Percentiles rank a stretch among this genome's conserved stretches.
Evolutionary conservation across 2,113 vertebrate genomes (phyloP).

Genomic region (Coreoperca whiteheadi): DNA sequence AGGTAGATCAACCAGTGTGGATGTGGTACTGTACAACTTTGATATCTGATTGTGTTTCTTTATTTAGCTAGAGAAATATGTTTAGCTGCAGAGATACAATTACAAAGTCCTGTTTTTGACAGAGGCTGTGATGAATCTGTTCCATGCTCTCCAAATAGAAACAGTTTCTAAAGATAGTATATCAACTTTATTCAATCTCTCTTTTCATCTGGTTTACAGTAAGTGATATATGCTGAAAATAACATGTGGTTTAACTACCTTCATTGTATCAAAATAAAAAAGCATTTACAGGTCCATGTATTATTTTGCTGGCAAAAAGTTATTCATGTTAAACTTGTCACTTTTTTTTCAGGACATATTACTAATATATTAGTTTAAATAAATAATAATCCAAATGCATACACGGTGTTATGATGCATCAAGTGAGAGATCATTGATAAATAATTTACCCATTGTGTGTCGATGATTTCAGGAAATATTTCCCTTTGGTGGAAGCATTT

Average conservation of each 20-base stretch:
- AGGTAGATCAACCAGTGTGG: not conserved
- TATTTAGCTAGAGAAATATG: conserved; percentile 60
- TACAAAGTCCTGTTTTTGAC: conserved; percentile 48
- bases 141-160: conserved; percentile 52
- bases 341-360: not conserved
- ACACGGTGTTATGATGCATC: not conserved
- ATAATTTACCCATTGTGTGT: not conserved
- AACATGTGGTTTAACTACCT: not conserved
- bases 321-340: not conserved
- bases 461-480: not conserved
- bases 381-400: not conserved
- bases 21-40: conserved; percentile 29
- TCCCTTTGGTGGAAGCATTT: too few species aligned
- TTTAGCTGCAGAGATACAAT: conserved; percentile 43
- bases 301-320: not conserved
- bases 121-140: conserved; percentile 24
- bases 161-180: conserved; percentile 34
- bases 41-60: conserved; percentile 47
- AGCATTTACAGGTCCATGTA: too few species aligned
- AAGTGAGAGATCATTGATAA: too few species aligned
- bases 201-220: conserved; percentile 16
- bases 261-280: not conserved
- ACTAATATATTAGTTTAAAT: not conserved
- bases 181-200: conserved; percentile 24
- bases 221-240: conserved; percentile 4